A percentile compares a stretch with the other conserved stretches of the same genome.
Conservation (phyloP, 2,113 vertebrate genomes). For the Lamprologus sp. region DNA sequence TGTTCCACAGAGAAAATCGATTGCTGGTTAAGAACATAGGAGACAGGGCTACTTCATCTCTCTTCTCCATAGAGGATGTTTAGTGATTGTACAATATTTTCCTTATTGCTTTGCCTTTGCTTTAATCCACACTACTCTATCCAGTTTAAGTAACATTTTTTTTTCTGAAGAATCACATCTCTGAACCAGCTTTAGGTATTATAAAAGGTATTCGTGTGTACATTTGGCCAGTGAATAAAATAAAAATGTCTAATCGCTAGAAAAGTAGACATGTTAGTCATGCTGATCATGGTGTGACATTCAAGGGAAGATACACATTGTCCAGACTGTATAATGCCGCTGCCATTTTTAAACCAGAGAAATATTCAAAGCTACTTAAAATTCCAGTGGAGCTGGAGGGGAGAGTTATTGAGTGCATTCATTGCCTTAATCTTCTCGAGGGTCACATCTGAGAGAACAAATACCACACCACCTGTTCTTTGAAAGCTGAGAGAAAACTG, state of each 20-base stretch:
- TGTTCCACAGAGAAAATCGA: slow-evolving; percentile 82
- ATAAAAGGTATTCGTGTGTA: not conserved
- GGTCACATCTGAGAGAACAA: slow-evolving; percentile 44
- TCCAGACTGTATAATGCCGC: slow-evolving; percentile 18
- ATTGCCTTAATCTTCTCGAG: slow-evolving; percentile 45
- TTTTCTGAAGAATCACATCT: not conserved
- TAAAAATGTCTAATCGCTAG: not conserved
- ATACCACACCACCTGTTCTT: slow-evolving; percentile 38
- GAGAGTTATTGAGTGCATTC: slow-evolving; percentile 52
- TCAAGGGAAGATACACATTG: slow-evolving; percentile 1
- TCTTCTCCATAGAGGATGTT: slow-evolving; percentile 57
- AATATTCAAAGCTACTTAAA: slow-evolving; percentile 54
- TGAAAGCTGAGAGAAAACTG: not conserved
- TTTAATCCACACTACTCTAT: not conserved
- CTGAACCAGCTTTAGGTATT: not conserved
- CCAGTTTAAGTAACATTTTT: not conserved
- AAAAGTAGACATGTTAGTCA: not conserved
- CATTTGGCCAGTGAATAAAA: not conserved
- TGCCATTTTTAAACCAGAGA: slow-evolving; percentile 34
- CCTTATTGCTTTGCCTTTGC: not conserved
- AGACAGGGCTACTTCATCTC: slow-evolving; percentile 83
- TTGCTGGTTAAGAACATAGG: slow-evolving; percentile 65
- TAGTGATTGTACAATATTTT: not conserved
- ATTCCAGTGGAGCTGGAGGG: slow-evolving; percentile 31
- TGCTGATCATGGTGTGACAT: slow-evolving; percentile 17